phyloP scores from a whole-genome alignment of 30 jellyfish, hydroid and myxozoan genomes.

The Aurelia aurita region DNA sequence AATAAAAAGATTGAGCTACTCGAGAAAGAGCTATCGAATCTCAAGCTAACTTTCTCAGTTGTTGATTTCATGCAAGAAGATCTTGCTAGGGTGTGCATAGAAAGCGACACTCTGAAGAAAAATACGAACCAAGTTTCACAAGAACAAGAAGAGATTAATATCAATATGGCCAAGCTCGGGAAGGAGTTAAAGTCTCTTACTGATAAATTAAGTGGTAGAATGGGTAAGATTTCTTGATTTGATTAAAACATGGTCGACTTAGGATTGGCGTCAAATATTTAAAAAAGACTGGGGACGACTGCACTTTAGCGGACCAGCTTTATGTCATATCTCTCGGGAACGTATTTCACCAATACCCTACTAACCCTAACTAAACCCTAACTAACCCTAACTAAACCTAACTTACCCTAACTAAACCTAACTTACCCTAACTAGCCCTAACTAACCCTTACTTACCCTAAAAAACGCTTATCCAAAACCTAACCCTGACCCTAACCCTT shows the following conservation, averaged over 20 bases:
- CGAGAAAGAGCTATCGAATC: constrained; percentile 8
- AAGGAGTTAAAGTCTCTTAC: constrained; percentile 22
- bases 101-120: constrained; percentile 7
- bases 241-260: background rate
- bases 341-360: too few species aligned
- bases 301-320: too few species aligned
- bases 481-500: too few species aligned
- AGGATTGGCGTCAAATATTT: too few species aligned
- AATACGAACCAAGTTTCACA: constrained; percentile 12
- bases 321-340: too few species aligned
- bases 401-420: too few species aligned
- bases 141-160: constrained; percentile 25
- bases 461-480: too few species aligned
- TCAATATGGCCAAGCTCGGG: constrained; percentile 10
- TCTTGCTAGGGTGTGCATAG: constrained; percentile 5
- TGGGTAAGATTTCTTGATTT: constrained; percentile 8
- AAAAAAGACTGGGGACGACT: too few species aligned
- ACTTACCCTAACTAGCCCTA: too few species aligned
- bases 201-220: constrained; percentile 21
- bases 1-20: constrained; percentile 18
- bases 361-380: too few species aligned
- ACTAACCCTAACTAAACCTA: too few species aligned
- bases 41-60: constrained; percentile 12
- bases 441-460: too few species aligned
- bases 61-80: constrained; percentile 3